Evolutionary conservation across 2,797 vertebrate genomes (phyloP).

Genomic region (Phyllotis vaccarum): DNA sequence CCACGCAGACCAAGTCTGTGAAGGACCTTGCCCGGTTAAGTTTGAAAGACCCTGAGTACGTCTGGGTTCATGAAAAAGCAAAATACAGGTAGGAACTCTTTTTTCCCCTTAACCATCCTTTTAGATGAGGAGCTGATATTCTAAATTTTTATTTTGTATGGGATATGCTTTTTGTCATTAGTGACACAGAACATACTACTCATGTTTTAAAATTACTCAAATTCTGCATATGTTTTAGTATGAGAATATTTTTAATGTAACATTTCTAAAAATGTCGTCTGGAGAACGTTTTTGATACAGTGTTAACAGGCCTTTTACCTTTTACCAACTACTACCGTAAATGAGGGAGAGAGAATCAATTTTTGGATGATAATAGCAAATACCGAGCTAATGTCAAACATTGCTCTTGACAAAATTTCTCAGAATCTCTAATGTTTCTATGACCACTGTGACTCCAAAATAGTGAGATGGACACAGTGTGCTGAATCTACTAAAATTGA

Average conservation of each 20-base stretch:
- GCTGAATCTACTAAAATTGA: not conserved
- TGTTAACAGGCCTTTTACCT: not conserved
- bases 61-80: conserved; percentile 97
- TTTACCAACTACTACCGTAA: not conserved
- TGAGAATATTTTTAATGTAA: not conserved
- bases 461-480: not conserved
- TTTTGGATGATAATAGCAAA: not conserved
- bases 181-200: not conserved
- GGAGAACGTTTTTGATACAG: not conserved
- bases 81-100: conserved; percentile 92
- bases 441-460: not conserved
- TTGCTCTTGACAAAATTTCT: not conserved
- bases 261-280: conserved; percentile 20
- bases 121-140: conserved; percentile 49
- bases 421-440: conserved; percentile 8
- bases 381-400: not conserved
- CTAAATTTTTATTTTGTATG: conserved; percentile 38
- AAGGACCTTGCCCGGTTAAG: conserved; percentile 97
- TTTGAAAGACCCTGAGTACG: conserved; percentile 95
- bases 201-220: conserved; percentile 63
- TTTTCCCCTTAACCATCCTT: conserved; percentile 3
- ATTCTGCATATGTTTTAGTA: conserved; percentile 38
- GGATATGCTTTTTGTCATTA: not conserved
- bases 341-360: not conserved
- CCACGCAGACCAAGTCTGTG: conserved; percentile 97